phyloP scores from a whole-genome alignment of 2,797 vertebrate species.

The Sandelia bainsii region DNA sequence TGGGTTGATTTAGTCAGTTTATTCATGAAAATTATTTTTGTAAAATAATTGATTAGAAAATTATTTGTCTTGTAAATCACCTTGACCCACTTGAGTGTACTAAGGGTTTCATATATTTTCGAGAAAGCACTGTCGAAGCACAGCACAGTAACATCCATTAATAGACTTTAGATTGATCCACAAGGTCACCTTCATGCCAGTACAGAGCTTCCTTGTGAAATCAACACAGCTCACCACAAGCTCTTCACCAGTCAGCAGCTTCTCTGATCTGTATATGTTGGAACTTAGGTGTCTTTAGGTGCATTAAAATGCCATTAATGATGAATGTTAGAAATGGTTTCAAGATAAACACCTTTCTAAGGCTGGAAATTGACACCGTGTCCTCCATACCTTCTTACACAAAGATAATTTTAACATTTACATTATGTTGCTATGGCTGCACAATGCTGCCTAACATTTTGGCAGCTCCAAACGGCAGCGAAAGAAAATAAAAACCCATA shows the following conservation, averaged over 20 bases:
- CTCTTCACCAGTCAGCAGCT: slow-evolving; percentile 41
- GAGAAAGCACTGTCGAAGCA: slow-evolving; percentile 35
- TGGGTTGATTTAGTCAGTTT: background rate
- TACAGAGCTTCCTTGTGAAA: slow-evolving; percentile 60
- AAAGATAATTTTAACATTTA: slow-evolving; percentile 13
- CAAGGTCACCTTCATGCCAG: slow-evolving; percentile 82
- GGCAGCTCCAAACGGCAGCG: slow-evolving; percentile 17
- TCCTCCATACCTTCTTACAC: slow-evolving; percentile 5
- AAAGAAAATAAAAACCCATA: slow-evolving; percentile 18
- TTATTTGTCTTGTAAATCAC: background rate
- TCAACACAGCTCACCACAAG: slow-evolving; percentile 36
- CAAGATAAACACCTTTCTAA: slow-evolving; percentile 21
- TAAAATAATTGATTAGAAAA: background rate
- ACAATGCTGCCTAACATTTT: slow-evolving; percentile 2
- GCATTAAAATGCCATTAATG: slow-evolving; percentile 49
- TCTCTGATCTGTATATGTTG: slow-evolving; percentile 10
- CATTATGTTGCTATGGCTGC: slow-evolving; percentile 8
- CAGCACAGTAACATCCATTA: slow-evolving; percentile 53
- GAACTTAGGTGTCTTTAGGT: slow-evolving; percentile 25
- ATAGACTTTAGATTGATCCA: slow-evolving; percentile 63
- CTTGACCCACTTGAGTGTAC: slow-evolving; percentile 15
- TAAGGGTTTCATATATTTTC: slow-evolving; percentile 18
- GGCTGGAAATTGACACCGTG: slow-evolving; percentile 20
- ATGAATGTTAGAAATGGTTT: slow-evolving; percentile 40
- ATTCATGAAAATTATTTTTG: background rate